A percentile compares a stretch with the other conserved stretches of the same genome.
phyloP scores from a whole-genome alignment of 2,113 vertebrate species.

The Hyla sarda region DNA sequence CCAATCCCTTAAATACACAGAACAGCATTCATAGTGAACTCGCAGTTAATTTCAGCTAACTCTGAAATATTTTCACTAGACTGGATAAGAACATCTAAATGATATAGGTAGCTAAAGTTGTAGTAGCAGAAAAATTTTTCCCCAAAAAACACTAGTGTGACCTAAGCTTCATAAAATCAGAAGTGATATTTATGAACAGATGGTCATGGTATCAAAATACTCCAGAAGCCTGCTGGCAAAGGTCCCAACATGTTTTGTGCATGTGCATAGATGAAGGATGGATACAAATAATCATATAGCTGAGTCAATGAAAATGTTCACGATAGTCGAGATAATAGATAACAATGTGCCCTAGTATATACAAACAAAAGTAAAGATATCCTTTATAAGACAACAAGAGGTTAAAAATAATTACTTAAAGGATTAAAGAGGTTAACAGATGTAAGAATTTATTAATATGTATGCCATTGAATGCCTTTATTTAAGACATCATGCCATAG shows the following conservation, averaged over 20 bases:
- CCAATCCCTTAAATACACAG: neutral
- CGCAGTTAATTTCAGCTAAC: neutral
- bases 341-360: too few species aligned
- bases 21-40: neutral
- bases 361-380: neutral
- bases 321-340: neutral
- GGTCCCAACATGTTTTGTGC: constrained; percentile 67
- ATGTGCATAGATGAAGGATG: constrained; percentile 70
- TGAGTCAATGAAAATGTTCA: neutral
- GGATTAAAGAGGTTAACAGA: too few species aligned
- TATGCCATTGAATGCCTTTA: too few species aligned
- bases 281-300: constrained; percentile 13
- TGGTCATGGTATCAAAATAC: constrained; percentile 74
- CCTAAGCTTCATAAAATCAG: constrained; percentile 58
- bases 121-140: neutral
- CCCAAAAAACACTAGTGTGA: constrained; percentile 9
- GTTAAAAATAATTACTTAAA: too few species aligned
- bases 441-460: too few species aligned
- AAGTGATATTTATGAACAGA: constrained; percentile 72
- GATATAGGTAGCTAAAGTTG: neutral
- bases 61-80: neutral
- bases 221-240: constrained; percentile 68
- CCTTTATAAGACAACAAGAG: too few species aligned
- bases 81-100: neutral
- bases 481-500: too few species aligned